Base-by-base conservation (phyloP, 2,888 invertebrate genomes). In the Brenthis hecate region DNA sequence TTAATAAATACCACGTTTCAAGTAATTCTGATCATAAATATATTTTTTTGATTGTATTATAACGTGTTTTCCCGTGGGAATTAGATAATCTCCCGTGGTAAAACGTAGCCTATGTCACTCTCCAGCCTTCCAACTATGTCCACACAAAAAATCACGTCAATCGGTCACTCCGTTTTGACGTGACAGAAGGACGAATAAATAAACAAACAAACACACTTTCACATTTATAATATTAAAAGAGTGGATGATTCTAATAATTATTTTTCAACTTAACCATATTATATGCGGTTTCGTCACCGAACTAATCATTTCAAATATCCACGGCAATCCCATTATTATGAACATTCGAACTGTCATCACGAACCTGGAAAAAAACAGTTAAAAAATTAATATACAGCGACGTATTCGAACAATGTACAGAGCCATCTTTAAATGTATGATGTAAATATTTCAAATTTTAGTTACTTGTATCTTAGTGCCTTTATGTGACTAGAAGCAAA, bases 311-410 rank as follows among this genome's bases (percentile, higher is more conserved):
- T 96, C 96, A 73, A 95, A 95, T 65, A 95, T 90, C 96, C 96
- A 96, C 0, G 94, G 93, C 36, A 95, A 80, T 2, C 96, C 96
- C 95, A 95, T 95, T 1, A 95, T 85, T 43, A 95, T 77, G 62
- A 95, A 94, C 68, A 96, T 84, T 77, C 94, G 94, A 2, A 94
- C 79, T 68, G 94, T 95, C 79, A 96, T 87, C 50, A 89, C 75
- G 68, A 94, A 94, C 76, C 95, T 95, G 85, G 61, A 93, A 86
- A 8, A 71, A 60, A 70, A 36, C 63, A 57, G 50, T 66, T 14
- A 66, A 56, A n/a, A 14, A 55, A 55, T 56, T 36, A 32, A 51
- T 50, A 28, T 16, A 16, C 36, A 32, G 1, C 1, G 23, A 23
- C 13, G n/a, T 47, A 28, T 14, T 28, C 2, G 1, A 36, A 50